Conservation (phyloP, 2,888 invertebrate genomes). For the Ormyrus thymus region DNA sequence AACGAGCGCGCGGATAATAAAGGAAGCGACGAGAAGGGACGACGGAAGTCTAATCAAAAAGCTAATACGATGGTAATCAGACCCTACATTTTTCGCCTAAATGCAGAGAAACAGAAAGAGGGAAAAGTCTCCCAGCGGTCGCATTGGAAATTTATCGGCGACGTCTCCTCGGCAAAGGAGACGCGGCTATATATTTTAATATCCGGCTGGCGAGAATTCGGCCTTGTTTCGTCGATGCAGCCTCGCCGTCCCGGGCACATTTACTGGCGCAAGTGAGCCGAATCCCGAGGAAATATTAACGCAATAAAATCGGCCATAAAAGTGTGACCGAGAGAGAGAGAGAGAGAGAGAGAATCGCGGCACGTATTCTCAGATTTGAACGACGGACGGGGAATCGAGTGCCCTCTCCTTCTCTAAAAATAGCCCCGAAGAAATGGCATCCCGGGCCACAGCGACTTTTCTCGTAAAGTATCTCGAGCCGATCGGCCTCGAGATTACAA, state of each 20-base stretch:
- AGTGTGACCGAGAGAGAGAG: conserved; percentile 28
- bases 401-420: conserved; percentile 33
- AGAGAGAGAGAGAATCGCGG: conserved; percentile 12
- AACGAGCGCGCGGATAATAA: conserved; percentile 37
- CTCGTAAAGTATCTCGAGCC: conserved; percentile 59
- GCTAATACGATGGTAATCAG: conserved; percentile 71
- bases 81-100: not conserved
- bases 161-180: conserved; percentile 41
- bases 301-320: conserved; percentile 51
- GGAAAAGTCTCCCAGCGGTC: conserved; percentile 37
- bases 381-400: conserved; percentile 14
- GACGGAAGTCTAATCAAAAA: conserved; percentile 64
- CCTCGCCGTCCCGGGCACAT: not conserved
- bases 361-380: conserved; percentile 41
- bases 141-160: conserved; percentile 68
- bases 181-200: conserved; percentile 17
- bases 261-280: conserved; percentile 25
- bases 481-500: conserved; percentile 52
- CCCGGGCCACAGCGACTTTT: conserved; percentile 59
- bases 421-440: conserved; percentile 50
- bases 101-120: no score
- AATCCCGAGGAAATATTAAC: conserved; percentile 50
- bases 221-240: conserved; percentile 18
- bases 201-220: conserved; percentile 6
- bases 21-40: conserved; percentile 39